A percentile compares a stretch with the other conserved stretches of the same genome.
These are phyloP conservation scores for Psilopogon haemacephalus DNA, from an alignment of 2,113 vertebrate species.

Conservation along the genomic window DNA sequence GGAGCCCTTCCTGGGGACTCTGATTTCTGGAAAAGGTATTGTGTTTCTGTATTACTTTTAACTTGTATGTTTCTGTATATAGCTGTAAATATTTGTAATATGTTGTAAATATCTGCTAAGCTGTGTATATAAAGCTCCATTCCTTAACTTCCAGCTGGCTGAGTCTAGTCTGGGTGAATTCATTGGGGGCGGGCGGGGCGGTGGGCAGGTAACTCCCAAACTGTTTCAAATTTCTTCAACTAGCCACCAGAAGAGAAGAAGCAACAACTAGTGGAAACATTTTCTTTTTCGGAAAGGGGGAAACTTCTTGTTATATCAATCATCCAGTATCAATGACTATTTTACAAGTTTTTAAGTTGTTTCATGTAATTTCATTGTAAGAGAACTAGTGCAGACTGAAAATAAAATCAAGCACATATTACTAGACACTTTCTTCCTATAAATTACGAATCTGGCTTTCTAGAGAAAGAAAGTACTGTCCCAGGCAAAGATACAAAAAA, in stretches of 20 bases:
- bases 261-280: neutral
- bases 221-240: too few relatives aligned
- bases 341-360: neutral
- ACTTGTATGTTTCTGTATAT: too few relatives aligned
- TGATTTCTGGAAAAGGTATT: too few relatives aligned
- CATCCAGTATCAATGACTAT: neutral
- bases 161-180: too few relatives aligned
- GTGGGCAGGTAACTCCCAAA: too few relatives aligned
- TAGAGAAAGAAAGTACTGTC: neutral
- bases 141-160: too few relatives aligned
- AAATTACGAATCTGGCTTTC: neutral
- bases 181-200: too few relatives aligned
- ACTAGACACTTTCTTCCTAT: neutral
- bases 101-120: too few relatives aligned
- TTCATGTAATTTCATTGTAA: neutral
- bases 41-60: too few relatives aligned
- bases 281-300: neutral
- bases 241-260: neutral
- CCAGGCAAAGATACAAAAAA: neutral
- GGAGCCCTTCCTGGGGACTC: too few relatives aligned
- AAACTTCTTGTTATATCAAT: neutral
- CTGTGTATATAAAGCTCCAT: too few relatives aligned
- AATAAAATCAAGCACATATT: neutral
- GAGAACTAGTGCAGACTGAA: neutral
- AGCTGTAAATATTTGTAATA: too few relatives aligned